Percentiles rank a stretch among this genome's conserved stretches.
Evolutionary conservation across 1,140 invertebrate genomes (phyloP).

Genomic region (Hyles euphorbiae): DNA sequence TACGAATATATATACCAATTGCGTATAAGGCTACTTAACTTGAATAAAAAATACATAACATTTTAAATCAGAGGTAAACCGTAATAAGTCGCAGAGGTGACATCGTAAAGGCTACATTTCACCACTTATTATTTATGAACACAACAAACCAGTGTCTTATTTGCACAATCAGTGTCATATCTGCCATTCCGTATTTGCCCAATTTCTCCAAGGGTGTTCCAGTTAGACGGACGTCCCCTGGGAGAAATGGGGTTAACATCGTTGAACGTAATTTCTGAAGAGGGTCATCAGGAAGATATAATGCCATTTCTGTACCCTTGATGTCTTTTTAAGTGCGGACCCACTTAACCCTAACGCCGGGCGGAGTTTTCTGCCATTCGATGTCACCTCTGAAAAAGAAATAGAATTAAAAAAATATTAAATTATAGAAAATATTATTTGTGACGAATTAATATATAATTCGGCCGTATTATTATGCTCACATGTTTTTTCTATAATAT

Average conservation of each 20-base stretch:
- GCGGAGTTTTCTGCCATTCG: slow-evolving; percentile 28
- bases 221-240: slow-evolving; percentile 26
- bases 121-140: no score
- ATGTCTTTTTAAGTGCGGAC: slow-evolving; percentile 66
- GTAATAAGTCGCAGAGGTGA: no score
- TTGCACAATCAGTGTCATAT: slow-evolving; percentile 26
- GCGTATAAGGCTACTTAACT: no score
- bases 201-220: slow-evolving; percentile 21
- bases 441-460: no score
- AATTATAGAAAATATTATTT: no score
- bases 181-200: slow-evolving; percentile 18
- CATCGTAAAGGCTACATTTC: no score
- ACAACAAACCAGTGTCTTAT: slow-evolving; percentile 4
- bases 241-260: slow-evolving; percentile 42
- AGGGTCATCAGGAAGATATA: slow-evolving; percentile 68
- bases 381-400: slow-evolving; percentile 30
- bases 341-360: slow-evolving; percentile 59
- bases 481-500: no score
- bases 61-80: no score
- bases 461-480: no score
- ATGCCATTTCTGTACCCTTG: slow-evolving; percentile 64
- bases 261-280: slow-evolving; percentile 51
- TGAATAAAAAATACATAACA: no score
- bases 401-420: slow-evolving; percentile 19
- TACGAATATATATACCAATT: no score